Percentiles rank a stretch among this genome's conserved stretches.
Conservation (phyloP, 1,140 invertebrate species). For the Saxidomus purpurata region DNA sequence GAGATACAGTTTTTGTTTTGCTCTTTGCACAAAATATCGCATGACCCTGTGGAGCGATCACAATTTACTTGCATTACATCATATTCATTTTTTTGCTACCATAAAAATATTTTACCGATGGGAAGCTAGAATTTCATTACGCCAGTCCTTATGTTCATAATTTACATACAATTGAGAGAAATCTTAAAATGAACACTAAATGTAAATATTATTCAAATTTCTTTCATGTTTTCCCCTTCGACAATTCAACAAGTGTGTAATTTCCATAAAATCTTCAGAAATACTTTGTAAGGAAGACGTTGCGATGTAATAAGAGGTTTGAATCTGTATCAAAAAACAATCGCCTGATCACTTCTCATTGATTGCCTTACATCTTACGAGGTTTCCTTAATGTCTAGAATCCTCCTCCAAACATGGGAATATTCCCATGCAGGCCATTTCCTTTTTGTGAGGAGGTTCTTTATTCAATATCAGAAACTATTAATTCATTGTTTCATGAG, state of each 20-base stretch:
- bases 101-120: too few species aligned
- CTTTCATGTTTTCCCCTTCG: constrained; percentile 16
- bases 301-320: background rate
- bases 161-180: background rate
- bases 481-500: background rate
- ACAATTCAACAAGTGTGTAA: constrained; percentile 37
- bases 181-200: constrained; percentile 30
- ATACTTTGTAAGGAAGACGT: background rate
- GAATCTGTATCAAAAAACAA: background rate
- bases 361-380: constrained; percentile 8
- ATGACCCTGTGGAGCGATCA: too few species aligned
- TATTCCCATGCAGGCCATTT: background rate
- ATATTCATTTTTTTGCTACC: too few species aligned
- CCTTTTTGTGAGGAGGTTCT: background rate
- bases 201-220: constrained; percentile 31
- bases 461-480: background rate
- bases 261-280: constrained; percentile 12
- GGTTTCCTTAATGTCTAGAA: background rate
- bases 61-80: too few species aligned
- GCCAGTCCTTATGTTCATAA: background rate
- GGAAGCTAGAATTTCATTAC: background rate
- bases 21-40: too few species aligned
- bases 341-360: constrained; percentile 13
- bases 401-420: background rate
- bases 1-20: too few species aligned